Evolutionary conservation across 1,140 invertebrate species (phyloP).

Genomic region (Pseudomyrmex cubaensis): DNA sequence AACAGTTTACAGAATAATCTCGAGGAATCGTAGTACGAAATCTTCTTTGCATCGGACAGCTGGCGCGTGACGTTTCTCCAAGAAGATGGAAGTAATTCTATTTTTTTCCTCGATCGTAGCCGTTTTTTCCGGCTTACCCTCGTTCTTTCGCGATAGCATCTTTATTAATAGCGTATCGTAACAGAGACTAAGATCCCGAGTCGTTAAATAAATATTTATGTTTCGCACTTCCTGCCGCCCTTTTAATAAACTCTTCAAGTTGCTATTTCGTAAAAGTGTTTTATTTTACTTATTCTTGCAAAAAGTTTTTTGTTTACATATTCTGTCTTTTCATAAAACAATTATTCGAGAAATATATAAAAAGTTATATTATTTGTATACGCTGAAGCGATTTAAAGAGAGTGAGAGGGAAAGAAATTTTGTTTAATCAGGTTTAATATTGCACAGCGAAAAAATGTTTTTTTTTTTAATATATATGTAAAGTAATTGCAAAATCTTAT

Average conservation of each 20-base stretch:
- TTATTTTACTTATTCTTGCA: background rate
- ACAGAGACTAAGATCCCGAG: conserved; percentile 26
- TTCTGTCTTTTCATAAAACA: no score
- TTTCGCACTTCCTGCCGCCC: background rate
- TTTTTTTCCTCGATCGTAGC: conserved; percentile 38
- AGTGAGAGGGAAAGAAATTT: background rate
- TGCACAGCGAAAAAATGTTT: background rate
- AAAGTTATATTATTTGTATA: background rate
- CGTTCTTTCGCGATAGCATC: conserved; percentile 38
- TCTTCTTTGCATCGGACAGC: conserved; percentile 16
- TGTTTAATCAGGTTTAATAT: background rate
- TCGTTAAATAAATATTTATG: conserved; percentile 49
- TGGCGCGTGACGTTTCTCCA: conserved; percentile 28
- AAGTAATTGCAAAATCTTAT: background rate
- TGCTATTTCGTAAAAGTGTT: background rate
- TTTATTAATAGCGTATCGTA: conserved; percentile 48
- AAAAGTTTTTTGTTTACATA: background rate
- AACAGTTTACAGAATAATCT: conserved; percentile 16
- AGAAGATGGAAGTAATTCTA: conserved; percentile 45
- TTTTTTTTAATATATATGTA: background rate
- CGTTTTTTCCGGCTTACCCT: conserved; percentile 53
- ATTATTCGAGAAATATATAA: background rate
- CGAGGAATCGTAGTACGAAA: conserved; percentile 6
- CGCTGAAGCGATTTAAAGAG: no score
- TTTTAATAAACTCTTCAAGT: background rate